Percentiles rank a stretch among this genome's conserved stretches.
Evolutionary conservation across 1,140 invertebrate species (phyloP).

Genomic region (Atta colombica): DNA sequence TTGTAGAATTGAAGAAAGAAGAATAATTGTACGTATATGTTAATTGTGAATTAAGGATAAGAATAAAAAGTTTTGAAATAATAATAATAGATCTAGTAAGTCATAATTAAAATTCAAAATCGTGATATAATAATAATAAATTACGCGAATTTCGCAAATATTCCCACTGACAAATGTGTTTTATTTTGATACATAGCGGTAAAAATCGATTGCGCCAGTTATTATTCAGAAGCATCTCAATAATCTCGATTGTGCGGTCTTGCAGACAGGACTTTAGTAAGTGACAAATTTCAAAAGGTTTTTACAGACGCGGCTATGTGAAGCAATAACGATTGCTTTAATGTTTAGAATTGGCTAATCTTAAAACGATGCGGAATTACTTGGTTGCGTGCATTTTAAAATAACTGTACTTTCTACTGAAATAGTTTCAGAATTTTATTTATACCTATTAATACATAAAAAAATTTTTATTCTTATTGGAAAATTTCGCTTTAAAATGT

Average conservation of each 20-base stretch:
- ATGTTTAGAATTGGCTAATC: constrained; percentile 2
- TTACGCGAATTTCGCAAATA: not conserved
- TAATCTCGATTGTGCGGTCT: not conserved
- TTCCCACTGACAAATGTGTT: not conserved
- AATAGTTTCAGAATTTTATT: constrained; percentile 10
- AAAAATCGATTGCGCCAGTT: not conserved
- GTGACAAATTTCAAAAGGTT: constrained; percentile 9
- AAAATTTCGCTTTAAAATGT: not conserved
- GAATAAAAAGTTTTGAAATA: not conserved
- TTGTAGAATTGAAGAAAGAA: not conserved
- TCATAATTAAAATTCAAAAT: not conserved
- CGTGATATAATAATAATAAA: not conserved
- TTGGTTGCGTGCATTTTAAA: not conserved
- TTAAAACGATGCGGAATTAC: constrained; percentile 4
- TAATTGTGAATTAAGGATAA: not conserved
- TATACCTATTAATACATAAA: not conserved
- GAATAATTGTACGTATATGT: not conserved
- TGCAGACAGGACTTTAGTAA: not conserved
- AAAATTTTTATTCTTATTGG: not conserved
- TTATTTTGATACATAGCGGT: not conserved
- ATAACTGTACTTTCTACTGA: constrained; percentile 3
- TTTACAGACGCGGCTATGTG: not conserved
- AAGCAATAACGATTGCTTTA: not conserved
- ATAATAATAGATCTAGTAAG: not conserved
- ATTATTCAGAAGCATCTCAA: not conserved